Base-by-base conservation (phyloP, 2,113 vertebrate species). In the Ramphastos sulfuratus region DNA sequence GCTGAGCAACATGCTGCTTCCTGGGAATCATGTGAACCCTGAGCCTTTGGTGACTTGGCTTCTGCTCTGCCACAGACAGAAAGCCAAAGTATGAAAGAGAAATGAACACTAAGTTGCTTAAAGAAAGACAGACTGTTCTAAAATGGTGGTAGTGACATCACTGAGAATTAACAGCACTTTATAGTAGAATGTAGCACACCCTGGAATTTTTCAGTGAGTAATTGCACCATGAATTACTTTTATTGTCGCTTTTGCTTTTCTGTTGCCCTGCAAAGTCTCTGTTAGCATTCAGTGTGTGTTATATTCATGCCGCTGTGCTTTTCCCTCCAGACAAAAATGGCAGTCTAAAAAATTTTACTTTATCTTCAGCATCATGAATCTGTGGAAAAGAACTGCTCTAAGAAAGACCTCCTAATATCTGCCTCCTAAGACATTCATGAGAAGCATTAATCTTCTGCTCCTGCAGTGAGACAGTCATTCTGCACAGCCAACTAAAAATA, bases 81-180 rank as follows among this genome's bases (percentile, higher is more conserved):
- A 16, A 10, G 31, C 37, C 39, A 39, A 50, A 58, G 18, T 0
- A 2, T 31, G 83, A 52, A 75, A 65, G 55, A 52, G 70, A 42
- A 35, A 85, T 7, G 65, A 96, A 96, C 95, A 96, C 96, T 96
- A 96, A 92, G 39, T 1, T 66, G 31, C 42, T 55, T 31, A 10
- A 14, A 63, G 55, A 55, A 0, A 27, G 75, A 18, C 18, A 54
- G 39, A 3, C 12, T 12, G 25, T 17, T 54, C 20, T 14, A 2
- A 23, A 69, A 50, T 1, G 5, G 14, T 14, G 37, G 8, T 8
- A 37, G 31, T 25, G 1, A 31, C 42, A 33, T 76, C 12, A 42
- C 61, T 66, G 59, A 76, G 74, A 55, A 87, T 10, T 6, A 21
- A 12, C 12, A 33, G 96, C 95, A 96, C 96, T 96, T 96, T 92